Conservation (phyloP, 2,888 invertebrate genomes). For the Acleris cristana region DNA sequence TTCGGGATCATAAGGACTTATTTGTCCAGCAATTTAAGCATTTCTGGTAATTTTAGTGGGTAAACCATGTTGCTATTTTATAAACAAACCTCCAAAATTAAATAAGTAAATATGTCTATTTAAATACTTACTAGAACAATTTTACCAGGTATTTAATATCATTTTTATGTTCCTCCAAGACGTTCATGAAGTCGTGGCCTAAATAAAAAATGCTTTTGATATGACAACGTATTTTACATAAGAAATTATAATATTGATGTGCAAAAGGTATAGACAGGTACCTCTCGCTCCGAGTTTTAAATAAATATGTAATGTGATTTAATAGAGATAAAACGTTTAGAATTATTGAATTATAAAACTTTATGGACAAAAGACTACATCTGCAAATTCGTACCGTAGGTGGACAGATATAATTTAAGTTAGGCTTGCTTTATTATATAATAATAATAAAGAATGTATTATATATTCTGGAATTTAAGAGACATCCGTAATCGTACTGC, state of each 20-base stretch:
- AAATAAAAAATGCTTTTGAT: not conserved
- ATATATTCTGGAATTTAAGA: no score
- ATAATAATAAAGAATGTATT: no score
- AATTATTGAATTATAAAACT: not conserved
- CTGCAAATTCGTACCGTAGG: not conserved
- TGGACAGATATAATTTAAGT: not conserved
- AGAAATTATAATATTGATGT: conserved; percentile 17
- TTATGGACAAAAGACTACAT: conserved; percentile 10
- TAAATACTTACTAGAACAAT: not conserved
- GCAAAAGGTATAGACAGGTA: conserved; percentile 12
- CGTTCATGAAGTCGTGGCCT: no score
- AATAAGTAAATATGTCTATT: conserved; percentile 6
- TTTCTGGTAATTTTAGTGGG: no score
- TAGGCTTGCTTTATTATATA: no score
- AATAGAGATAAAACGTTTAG: conserved; percentile 27
- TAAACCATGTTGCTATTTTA: conserved; percentile 4
- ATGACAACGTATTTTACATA: not conserved
- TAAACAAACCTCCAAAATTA: not conserved
- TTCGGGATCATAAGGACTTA: no score
- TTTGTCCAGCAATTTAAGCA: no score
- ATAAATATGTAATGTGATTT: conserved; percentile 20
- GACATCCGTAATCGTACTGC: no score
- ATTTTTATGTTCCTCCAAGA: no score
- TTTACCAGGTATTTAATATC: no score
- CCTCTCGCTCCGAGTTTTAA: conserved; percentile 16